A percentile compares a stretch with the other conserved stretches of the same genome.
Evolutionary conservation across 2,888 invertebrate species (phyloP).

Genomic region (Pharmacophagus antenor): DNA sequence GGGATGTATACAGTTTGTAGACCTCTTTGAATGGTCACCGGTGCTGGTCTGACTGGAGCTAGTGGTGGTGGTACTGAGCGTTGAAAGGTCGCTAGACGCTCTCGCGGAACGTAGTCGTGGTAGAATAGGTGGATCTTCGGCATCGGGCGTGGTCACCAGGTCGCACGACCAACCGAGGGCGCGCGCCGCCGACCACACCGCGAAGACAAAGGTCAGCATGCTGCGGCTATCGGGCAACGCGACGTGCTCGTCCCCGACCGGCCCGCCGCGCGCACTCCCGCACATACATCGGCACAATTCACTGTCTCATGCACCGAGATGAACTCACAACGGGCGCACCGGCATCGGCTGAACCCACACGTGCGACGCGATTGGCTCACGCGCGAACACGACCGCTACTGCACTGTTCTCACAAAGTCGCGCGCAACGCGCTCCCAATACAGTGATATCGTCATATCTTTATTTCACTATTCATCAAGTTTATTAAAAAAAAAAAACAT

Average conservation of each 20-base stretch:
- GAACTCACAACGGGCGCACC: conserved; percentile 20
- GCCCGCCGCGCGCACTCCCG: conserved; percentile 55
- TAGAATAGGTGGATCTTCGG: conserved; percentile 66
- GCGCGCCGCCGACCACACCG: conserved; percentile 83
- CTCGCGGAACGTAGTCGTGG: conserved; percentile 73
- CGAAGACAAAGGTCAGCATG: conserved; percentile 83
- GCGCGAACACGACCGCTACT: conserved; percentile 62
- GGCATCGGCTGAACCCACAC: conserved; percentile 39
- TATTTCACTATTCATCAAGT: conserved; percentile 39
- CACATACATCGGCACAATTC: conserved; percentile 58
- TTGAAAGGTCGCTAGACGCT: conserved; percentile 75
- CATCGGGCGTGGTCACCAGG: conserved; percentile 56
- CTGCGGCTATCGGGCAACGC: conserved; percentile 59
- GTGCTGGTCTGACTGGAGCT: conserved; percentile 74
- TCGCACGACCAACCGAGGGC: conserved; percentile 76
- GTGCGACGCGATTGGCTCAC: conserved; percentile 61
- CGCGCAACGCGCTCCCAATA: conserved; percentile 52
- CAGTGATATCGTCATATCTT: conserved; percentile 68
- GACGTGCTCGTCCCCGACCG: conserved; percentile 54
- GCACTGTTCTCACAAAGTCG: conserved; percentile 56
- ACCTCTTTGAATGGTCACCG: conserved; percentile 73
- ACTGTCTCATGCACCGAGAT: conserved; percentile 37
- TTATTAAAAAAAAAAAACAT: conserved; percentile 42
- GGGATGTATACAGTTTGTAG: conserved; percentile 39
- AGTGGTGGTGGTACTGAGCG: conserved; percentile 74